Conservation (phyloP, 1,140 invertebrate species). For the Pristionchus pacificus region DNA sequence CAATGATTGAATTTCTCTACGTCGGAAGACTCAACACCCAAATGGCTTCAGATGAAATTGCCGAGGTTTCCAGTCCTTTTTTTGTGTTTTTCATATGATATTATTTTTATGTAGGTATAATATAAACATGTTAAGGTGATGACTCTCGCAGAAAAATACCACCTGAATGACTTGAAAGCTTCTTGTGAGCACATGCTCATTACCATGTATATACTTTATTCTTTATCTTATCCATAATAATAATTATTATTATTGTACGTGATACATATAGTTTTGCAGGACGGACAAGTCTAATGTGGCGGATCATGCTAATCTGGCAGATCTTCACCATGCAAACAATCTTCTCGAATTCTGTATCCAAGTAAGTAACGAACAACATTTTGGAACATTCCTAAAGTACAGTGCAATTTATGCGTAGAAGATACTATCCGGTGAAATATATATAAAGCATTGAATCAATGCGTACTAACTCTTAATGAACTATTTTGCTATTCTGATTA, state of each 20-base stretch:
- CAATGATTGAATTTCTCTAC: slow-evolving; percentile 54
- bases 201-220: slow-evolving; percentile 35
- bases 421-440: too few species aligned
- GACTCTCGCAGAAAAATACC: slow-evolving; percentile 53
- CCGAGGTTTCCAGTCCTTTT: slow-evolving; percentile 5
- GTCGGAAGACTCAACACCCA: slow-evolving; percentile 29
- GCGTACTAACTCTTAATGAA: too few species aligned
- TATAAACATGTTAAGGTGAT: slow-evolving; percentile 45
- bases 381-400: too few species aligned
- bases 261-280: slow-evolving; percentile 32
- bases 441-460: too few species aligned
- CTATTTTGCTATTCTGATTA: background rate
- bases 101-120: slow-evolving; percentile 38
- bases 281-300: slow-evolving; percentile 41
- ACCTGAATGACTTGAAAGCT: slow-evolving; percentile 46
- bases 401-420: too few species aligned
- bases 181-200: slow-evolving; percentile 53
- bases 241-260: too few species aligned
- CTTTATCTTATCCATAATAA: background rate
- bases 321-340: slow-evolving; percentile 45
- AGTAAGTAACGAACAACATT: background rate
- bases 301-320: slow-evolving; percentile 45
- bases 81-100: slow-evolving; percentile 2
- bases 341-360: slow-evolving; percentile 43
- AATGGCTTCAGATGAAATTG: background rate